Base-by-base conservation (phyloP, 2,113 vertebrate genomes). In the Xyliphius kryptos region DNA sequence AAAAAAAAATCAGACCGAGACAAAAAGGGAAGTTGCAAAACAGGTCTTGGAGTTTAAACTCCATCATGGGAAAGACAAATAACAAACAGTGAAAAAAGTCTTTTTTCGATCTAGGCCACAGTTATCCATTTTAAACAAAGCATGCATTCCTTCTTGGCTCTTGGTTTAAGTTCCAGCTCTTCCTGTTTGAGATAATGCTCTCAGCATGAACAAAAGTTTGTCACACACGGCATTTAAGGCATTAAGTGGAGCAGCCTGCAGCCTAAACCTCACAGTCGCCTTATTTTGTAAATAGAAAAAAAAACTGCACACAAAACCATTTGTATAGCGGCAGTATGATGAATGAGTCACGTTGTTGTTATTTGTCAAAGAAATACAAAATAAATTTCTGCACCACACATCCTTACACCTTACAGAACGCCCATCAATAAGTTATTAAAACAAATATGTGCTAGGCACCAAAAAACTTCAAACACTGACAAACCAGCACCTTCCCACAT, bases 391-490 rank as follows among this genome's bases (percentile, higher is more conserved):
- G 61, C 61, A 57, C 8, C 47, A 60, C 40, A 54, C 12, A 38
- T 72, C 56, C 53, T 56, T 56, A 65, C 76, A 79, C 63, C 76
- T 61, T 77, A 77, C 60, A 73, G 73, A 80, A 75, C 71, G 75
- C 73, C 32, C 55, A 61, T 81, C 74, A 83, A 88, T 88, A 87
- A 87, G 76, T 87, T 86, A 78, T 73, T 55, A 84, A 79, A 73
- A 82, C 71, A 74, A 77, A 44, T 76, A 37, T 78, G 76, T 77
- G 79, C 76, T 62, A 74, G 70, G 73, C 74, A 67, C 79, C 66
- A 80, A 17, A 77, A 85, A 11, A 22, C 40, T 41, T 12, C 11
- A 51, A 54, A 37, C 32, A 62, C 9, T 52, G 74, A 75, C 67
- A 68, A 67, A 44, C 46, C 67, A 74, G 71, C 63, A 75, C 49